Percentiles rank a stretch among this genome's conserved stretches.
These are phyloP conservation scores for Drosophila aff. DNA, from an alignment of 1,140 invertebrate genomes.

Conservation along the genomic window DNA sequence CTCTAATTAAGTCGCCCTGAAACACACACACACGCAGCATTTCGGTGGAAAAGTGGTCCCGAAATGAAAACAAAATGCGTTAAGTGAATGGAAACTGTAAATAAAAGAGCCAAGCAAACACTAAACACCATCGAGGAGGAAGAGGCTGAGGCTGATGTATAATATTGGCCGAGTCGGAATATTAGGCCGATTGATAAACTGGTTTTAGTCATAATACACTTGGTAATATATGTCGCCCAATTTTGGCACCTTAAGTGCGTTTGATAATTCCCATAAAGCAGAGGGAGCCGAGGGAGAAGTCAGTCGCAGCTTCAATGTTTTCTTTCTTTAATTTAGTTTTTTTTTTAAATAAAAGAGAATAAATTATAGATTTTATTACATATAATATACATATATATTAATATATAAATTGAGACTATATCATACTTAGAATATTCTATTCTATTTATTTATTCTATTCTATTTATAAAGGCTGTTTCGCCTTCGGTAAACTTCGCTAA, in stretches of 20 bases:
- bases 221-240: neutral
- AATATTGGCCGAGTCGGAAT: neutral
- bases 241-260: constrained; percentile 8
- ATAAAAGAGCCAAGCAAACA: constrained; percentile 7
- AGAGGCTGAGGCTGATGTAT: neutral
- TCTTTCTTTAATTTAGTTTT: neutral
- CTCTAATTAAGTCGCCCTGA: constrained; percentile 75
- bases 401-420: too few relatives aligned
- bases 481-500: too few relatives aligned
- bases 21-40: constrained; percentile 6
- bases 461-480: too few relatives aligned
- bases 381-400: neutral
- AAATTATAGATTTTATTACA: neutral
- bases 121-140: constrained; percentile 12
- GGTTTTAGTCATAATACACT: neutral
- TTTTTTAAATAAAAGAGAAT: neutral
- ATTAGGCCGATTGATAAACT: constrained; percentile 14
- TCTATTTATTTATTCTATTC: too few relatives aligned
- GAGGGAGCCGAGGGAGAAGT: too few relatives aligned
- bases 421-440: too few relatives aligned
- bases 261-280: neutral
- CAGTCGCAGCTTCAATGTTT: too few relatives aligned
- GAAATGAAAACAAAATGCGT: constrained; percentile 56
- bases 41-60: constrained; percentile 34
- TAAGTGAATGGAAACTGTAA: constrained; percentile 35